Evolutionary conservation across 2,888 invertebrate genomes (phyloP).

Genomic region (Netelia virgata): DNA sequence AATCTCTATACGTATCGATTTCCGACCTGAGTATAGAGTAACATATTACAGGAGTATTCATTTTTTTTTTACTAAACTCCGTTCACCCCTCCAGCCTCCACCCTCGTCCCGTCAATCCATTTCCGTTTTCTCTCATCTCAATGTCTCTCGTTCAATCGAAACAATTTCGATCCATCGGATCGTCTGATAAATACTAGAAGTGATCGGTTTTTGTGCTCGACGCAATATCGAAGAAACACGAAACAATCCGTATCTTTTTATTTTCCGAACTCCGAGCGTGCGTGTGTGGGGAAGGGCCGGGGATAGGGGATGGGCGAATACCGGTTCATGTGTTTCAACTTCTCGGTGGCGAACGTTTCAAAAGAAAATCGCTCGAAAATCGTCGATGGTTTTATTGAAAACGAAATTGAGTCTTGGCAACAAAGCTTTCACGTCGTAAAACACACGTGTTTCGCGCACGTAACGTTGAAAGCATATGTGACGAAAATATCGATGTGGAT

Average conservation of each 20-base stretch:
- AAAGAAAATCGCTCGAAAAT: conserved; percentile 1
- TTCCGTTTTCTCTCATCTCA: no score
- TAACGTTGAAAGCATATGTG: neutral
- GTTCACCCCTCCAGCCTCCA: neutral
- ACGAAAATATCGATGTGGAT: neutral
- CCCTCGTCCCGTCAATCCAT: neutral
- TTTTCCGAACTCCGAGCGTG: neutral
- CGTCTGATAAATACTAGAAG: neutral
- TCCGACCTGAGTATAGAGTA: no score
- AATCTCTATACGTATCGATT: no score
- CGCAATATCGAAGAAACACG: no score
- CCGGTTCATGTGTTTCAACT: neutral
- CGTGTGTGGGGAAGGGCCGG: no score
- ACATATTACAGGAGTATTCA: no score
- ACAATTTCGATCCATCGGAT: conserved; percentile 35
- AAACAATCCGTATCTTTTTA: neutral
- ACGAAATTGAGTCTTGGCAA: conserved; percentile 10
- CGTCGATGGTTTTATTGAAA: conserved; percentile 17
- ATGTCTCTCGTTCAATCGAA: conserved; percentile 36
- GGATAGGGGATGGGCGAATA: no score
- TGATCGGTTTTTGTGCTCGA: no score
- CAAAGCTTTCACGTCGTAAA: neutral
- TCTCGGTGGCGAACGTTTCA: conserved; percentile 33
- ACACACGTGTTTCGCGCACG: neutral
- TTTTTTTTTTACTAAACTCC: no score